A percentile compares a stretch with the other conserved stretches of the same genome.
Evolutionary conservation across 2,113 vertebrate genomes (phyloP).

Genomic region (Nothocercus nigrocapillus): DNA sequence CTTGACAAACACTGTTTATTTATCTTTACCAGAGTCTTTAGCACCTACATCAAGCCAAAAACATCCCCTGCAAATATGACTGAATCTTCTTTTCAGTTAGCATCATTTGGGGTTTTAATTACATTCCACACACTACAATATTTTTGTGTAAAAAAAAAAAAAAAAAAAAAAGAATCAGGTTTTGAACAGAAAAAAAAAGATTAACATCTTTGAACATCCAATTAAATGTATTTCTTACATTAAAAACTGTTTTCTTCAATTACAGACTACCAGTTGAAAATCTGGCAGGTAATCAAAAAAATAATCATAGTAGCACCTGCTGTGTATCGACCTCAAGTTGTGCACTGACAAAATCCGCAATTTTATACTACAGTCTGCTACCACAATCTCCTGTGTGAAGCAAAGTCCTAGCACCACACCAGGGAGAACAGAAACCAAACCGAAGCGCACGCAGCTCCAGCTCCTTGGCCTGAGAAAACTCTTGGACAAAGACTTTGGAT

Average conservation of each 20-base stretch:
- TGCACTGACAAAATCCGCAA: neutral
- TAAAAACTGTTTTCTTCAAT: neutral
- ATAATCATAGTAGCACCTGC: neutral
- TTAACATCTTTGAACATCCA: neutral
- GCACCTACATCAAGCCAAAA: neutral
- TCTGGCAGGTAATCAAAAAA: neutral
- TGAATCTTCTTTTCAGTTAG: neutral
- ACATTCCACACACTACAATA: neutral
- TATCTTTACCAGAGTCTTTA: conserved; percentile 27
- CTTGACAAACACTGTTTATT: conserved; percentile 24
- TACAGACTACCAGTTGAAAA: neutral
- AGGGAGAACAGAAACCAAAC: neutral
- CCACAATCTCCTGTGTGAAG: accelerated
- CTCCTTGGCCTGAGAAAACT: neutral
- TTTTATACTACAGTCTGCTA: neutral
- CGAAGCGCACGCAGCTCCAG: neutral
- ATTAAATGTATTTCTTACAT: neutral
- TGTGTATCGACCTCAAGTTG: neutral
- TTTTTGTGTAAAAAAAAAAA: neutral
- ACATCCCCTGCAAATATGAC: neutral
- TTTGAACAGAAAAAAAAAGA: neutral
- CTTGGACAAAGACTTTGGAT: neutral
- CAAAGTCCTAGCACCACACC: neutral
- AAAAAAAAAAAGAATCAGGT: neutral
- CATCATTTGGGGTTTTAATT: neutral